Conservation (phyloP, 2,888 invertebrate species). For the Meliscaeva auricollis region DNA sequence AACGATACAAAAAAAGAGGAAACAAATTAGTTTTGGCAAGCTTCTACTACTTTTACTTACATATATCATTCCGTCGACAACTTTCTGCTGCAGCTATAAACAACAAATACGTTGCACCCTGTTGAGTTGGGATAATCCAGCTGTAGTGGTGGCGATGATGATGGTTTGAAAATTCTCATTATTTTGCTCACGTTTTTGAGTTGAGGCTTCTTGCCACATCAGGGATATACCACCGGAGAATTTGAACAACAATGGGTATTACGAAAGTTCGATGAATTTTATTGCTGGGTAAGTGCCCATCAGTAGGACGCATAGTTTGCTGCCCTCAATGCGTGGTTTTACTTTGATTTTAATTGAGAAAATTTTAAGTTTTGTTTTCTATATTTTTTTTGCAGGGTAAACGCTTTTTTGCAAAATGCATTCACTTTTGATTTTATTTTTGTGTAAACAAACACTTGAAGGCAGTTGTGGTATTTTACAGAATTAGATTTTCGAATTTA, state of each 20-base stretch:
- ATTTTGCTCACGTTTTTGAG: slow-evolving; percentile 73
- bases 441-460: neutral
- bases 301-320: slow-evolving; percentile 50
- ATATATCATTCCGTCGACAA: slow-evolving; percentile 75
- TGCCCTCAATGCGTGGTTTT: slow-evolving; percentile 12
- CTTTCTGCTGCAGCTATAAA: slow-evolving; percentile 70
- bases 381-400: neutral
- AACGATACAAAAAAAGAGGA: neutral
- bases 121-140: slow-evolving; percentile 68
- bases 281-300: slow-evolving; percentile 35
- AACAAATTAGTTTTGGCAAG: slow-evolving; percentile 57
- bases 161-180: slow-evolving; percentile 66
- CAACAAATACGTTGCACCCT: slow-evolving; percentile 72
- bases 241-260: slow-evolving; percentile 47
- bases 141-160: slow-evolving; percentile 28
- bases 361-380: slow-evolving; percentile 6
- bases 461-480: slow-evolving; percentile 1
- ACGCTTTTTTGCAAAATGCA: neutral
- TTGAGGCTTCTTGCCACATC: slow-evolving; percentile 64
- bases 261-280: slow-evolving; percentile 65
- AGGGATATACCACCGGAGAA: slow-evolving; percentile 40
- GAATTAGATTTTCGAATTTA: neutral
- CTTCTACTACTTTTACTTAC: slow-evolving; percentile 58
- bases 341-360: slow-evolving; percentile 31
- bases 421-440: slow-evolving; percentile 4